Evolutionary conservation across 2,888 invertebrate genomes (phyloP), one percentile per base, ranked within the genome.

Genomic region (Lamellibrachia columna): DNA sequence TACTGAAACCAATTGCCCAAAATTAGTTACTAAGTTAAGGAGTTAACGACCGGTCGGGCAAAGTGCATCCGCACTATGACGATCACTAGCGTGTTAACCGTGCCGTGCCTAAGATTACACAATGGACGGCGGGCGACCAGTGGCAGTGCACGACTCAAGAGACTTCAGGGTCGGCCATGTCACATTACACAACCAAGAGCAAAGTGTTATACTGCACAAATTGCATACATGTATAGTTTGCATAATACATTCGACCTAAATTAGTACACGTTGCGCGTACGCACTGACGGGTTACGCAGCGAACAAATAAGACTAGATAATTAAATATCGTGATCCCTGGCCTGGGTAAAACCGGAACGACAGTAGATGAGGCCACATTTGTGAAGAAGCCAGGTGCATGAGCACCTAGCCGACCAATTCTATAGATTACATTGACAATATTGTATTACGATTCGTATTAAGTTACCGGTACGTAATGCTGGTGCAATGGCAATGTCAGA

Each of bases 131-230:
- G 8, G 60, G 22, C 75, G 75, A 75, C 75, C 75, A 75, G 22
- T 15, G 22, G 40, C 40, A 40, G 40, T 40, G 40, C 40, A 40
- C 40, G 40, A 40, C 40, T 40, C 75, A 75, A 15, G 75, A 75
- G 75, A 75, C 75, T 75, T 15, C 75, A 75, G 75, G 75, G 75
- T 75, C 75, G 75, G 75, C n/a, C 75, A 75, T 75, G 75, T 75
- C 75, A 75, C 75, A 75, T 75, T 75, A 75, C 75, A 75, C 75
- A 75, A 75, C 75, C 22, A 75, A 75, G n/a, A 11, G 75, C 22
- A 15, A 75, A 3, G 15, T 75, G 22, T 22, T n/a, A 75, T 22
- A 75, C 75, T 22, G 22, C 22, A 75, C 3, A 75, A 15, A 75
- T 75, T 3, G 22, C 75, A 75, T n/a, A 75, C 15, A 22, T 75